Evolutionary conservation across 2,888 invertebrate genomes (phyloP), one percentile per base, ranked within the genome.

Genomic region (Lathronympha strigana): DNA sequence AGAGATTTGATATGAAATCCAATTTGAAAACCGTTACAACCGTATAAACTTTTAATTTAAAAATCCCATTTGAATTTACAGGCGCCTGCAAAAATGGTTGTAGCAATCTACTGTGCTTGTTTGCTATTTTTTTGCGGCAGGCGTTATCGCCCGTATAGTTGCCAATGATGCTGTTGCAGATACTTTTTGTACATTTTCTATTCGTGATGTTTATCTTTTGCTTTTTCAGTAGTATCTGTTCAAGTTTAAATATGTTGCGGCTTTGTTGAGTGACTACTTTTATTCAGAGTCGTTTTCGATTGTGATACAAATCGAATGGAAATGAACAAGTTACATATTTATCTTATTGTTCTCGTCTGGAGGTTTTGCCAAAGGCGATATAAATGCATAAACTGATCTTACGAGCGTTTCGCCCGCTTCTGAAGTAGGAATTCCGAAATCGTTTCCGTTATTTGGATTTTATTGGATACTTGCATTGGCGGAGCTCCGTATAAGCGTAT

Each of bases 141-240:
- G 67, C 67, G 67, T 60, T 67, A 67, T 67, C 67, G 15, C 67
- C 63, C 63, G 43, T 63, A 61, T 63, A 60, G 54, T 63, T 60
- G 63, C 63, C 60, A 54, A 63, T 63, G 58, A 33, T 54, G 58
- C 55, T 54, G 31, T 38, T 67, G 21, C 13, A n/a, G n/a, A n/a
- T n/a, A 49, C 19, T 47, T 54, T 66, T 66, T 53, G 53, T 21
- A 3, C 17, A 28, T 63, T 63, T 43, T 43, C 17, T 28, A 53
- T 64, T 43, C 25, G 17, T 50, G 63, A 63, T 63, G 33, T 45
- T 51, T 58, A 60, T 66, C 64, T 60, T n/a, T 58, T 25, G 47
- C 25, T 54, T 21, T 61, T 57, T 33, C 43, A 50, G 40, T 33
- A 50, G 31, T 50, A 31, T 38, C 21, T 63, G 54, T 55, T 60